Evolutionary conservation across 2,888 invertebrate genomes (phyloP).

Genomic region (Agrochola macilenta): DNA sequence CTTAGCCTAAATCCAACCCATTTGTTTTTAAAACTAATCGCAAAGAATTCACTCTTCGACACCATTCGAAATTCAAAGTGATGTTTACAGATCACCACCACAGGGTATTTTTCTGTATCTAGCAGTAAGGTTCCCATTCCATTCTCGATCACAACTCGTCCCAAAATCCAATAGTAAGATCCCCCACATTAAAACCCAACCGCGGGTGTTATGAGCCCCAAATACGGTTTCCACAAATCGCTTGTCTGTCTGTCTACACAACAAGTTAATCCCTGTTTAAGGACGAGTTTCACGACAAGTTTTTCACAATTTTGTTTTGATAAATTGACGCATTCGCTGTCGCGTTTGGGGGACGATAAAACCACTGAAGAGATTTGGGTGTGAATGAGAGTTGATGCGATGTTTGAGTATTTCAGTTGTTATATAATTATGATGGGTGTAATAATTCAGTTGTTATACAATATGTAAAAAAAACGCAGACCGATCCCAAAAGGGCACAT

Average conservation of each 20-base stretch:
- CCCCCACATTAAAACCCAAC: slow-evolving; percentile 56
- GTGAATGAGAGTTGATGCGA: not conserved
- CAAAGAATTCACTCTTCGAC: no score
- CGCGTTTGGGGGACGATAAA: slow-evolving; percentile 3
- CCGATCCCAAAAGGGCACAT: no score
- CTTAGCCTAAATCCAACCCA: no score
- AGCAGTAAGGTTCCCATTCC: not conserved
- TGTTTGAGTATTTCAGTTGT: not conserved
- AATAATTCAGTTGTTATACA: not conserved
- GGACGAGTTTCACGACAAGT: slow-evolving; percentile 36
- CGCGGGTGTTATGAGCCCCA: slow-evolving; percentile 60
- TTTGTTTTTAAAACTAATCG: not conserved
- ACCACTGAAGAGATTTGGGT: slow-evolving; percentile 6
- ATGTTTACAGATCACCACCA: not conserved
- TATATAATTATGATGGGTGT: not conserved
- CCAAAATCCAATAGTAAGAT: slow-evolving; percentile 10
- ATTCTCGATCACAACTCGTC: slow-evolving; percentile 28
- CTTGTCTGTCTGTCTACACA: slow-evolving; percentile 62
- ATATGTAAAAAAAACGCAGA: no score
- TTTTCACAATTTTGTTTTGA: slow-evolving; percentile 54
- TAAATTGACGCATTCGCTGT: slow-evolving; percentile 41
- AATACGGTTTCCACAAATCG: slow-evolving; percentile 66
- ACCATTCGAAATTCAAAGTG: not conserved
- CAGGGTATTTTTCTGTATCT: not conserved
- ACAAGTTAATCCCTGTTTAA: slow-evolving; percentile 64